Evolutionary conservation across 2,888 invertebrate species (phyloP).

Genomic region (Heliconius ismenius): DNA sequence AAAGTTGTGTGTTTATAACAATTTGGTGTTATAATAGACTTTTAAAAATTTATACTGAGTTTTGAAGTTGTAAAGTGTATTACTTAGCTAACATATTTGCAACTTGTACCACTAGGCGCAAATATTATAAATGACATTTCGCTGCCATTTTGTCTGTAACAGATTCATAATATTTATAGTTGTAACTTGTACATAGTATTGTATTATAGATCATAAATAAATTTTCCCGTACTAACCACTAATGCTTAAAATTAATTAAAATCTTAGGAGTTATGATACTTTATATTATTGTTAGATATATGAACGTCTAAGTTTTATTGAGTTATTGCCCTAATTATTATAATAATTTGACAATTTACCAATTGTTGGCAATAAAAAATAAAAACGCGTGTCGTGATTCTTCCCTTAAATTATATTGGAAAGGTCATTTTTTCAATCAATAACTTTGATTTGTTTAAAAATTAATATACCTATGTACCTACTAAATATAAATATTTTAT

Average conservation of each 20-base stretch:
- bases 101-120: constrained; percentile 6
- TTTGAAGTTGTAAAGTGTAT: background rate
- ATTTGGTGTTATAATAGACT: background rate
- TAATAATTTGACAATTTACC: background rate
- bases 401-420: background rate
- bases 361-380: background rate
- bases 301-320: too few species aligned
- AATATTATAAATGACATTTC: constrained; percentile 6
- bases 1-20: background rate
- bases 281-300: too few species aligned
- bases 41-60: background rate
- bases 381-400: background rate
- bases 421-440: background rate
- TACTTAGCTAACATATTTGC: background rate
- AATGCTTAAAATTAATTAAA: too few species aligned
- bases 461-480: background rate
- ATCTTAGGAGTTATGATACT: too few species aligned
- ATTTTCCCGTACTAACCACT: background rate
- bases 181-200: background rate
- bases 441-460: background rate
- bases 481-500: background rate
- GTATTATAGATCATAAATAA: background rate
- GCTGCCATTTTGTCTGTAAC: constrained; percentile 18
- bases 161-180: constrained; percentile 7
- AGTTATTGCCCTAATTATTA: too few species aligned